phyloP scores from a whole-genome alignment of 2,113 vertebrate genomes.

The Callipepla californica region DNA sequence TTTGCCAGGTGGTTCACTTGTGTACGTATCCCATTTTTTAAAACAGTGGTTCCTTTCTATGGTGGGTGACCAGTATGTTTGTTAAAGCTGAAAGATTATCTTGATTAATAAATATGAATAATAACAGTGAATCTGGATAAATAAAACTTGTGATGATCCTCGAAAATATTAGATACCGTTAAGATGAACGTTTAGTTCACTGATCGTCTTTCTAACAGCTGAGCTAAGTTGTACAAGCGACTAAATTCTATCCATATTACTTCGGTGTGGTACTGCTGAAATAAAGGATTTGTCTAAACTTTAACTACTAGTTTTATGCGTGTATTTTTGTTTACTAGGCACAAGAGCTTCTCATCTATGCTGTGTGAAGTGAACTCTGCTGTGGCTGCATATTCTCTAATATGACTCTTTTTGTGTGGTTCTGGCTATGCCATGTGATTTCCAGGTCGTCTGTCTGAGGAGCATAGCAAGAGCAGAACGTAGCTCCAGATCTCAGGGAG shows the following conservation, averaged over 20 bases:
- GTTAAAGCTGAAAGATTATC: not conserved
- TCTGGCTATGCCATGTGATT: not conserved
- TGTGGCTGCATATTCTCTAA: not conserved
- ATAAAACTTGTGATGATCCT: not conserved
- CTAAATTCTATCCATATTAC: not conserved
- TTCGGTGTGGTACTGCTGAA: not conserved
- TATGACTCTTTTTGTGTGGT: not conserved
- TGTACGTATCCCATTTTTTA: not conserved
- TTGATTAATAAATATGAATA: not conserved
- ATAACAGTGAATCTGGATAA: not conserved
- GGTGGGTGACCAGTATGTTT: not conserved
- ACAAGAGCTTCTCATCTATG: accelerated
- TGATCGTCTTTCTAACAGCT: not conserved
- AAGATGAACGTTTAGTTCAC: not conserved
- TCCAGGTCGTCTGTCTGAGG: not conserved
- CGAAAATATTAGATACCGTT: not conserved
- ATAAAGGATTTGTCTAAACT: not conserved
- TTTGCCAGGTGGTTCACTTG: not conserved
- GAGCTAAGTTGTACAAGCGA: too few species aligned
- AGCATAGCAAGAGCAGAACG: not conserved
- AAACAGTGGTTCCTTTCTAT: not conserved
- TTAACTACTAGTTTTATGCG: not conserved
- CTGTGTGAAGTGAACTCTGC: not conserved
- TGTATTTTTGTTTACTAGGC: not conserved
- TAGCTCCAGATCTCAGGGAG: not conserved